phyloP scores from a whole-genome alignment of 2,888 invertebrate genomes.

The Epinotia brunnichana region DNA sequence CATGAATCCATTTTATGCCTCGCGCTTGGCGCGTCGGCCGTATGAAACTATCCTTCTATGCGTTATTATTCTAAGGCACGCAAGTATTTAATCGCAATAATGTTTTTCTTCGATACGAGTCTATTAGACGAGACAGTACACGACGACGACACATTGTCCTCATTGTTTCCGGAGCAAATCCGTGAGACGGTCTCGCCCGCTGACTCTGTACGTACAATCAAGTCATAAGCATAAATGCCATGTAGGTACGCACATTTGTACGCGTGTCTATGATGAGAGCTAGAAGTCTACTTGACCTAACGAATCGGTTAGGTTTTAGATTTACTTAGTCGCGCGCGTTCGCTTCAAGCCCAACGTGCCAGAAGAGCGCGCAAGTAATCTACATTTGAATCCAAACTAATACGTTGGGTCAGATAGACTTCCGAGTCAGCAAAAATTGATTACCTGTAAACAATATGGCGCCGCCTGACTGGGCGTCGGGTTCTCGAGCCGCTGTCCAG shows the following conservation, averaged over 20 bases:
- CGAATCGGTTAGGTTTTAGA: not conserved
- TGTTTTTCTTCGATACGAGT: not conserved
- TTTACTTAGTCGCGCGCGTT: not conserved
- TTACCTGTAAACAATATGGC: conserved; percentile 72
- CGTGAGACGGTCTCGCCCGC: conserved; percentile 32
- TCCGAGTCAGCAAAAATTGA: conserved; percentile 6
- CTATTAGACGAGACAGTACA: not conserved
- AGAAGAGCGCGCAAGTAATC: not conserved
- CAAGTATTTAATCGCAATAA: no score
- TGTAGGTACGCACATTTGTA: not conserved
- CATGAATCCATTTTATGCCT: no score
- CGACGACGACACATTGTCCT: no score
- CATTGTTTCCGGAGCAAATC: conserved; percentile 13
- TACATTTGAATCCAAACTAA: not conserved
- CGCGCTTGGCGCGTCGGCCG: no score
- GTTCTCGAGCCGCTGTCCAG: conserved; percentile 63
- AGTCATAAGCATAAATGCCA: conserved; percentile 22
- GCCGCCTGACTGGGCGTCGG: conserved; percentile 63
- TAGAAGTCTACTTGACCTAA: not conserved
- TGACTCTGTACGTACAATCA: conserved; percentile 27
- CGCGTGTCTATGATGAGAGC: not conserved
- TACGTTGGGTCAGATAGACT: not conserved
- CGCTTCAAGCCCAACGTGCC: not conserved
- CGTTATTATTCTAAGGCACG: no score
- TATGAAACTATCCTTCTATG: no score